Evolutionary conservation across 2,888 invertebrate genomes (phyloP), one percentile per base, ranked within the genome.

Genomic region (Athetis lepigone): DNA sequence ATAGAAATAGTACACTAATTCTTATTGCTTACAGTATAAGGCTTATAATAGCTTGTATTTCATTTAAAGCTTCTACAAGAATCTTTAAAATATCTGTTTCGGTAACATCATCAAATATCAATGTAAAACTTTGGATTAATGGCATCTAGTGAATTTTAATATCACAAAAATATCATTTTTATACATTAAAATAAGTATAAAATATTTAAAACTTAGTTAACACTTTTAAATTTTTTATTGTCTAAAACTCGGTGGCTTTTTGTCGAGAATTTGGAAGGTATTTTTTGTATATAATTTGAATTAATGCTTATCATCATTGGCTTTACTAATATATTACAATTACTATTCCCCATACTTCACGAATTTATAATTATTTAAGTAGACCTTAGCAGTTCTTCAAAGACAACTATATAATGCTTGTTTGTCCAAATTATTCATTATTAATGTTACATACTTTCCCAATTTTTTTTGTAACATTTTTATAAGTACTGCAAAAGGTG

Each of bases 41-140:
- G 11, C 11, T 25, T 37, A 62, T 25, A 27, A 47, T 11, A 37
- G 13, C 39, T 27, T 21, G 16, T 27, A 27, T 18, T 8, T 56
- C 27, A 40, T 39, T 4, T 37, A 63, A 27, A 50, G 37, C 19
- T 23, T 51, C 2, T 37, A 11, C 13, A 43, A 40, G 2, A 33
- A 42, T 56, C 19, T 19, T 52, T 50, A 71, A 37, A 62, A 52
- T 74, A 74, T 70, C 43, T n/a, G 46, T 40, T 43, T 64, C 68
- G 71, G 70, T 70, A 79, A 76, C 62, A 52, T 65, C 23, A 59
- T 55, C 39, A 56, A 69, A 73, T 75, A 76, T 73, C 54, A 69
- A 63, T 62, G 37, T 64, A 67, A 72, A 65, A 73, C 82, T 86
- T 85, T 85, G 82, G 82, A 80, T 69, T 60, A 70, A 87, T 86